Base-by-base conservation (phyloP, 2,113 vertebrate genomes). In the Sciurus niger region DNA sequence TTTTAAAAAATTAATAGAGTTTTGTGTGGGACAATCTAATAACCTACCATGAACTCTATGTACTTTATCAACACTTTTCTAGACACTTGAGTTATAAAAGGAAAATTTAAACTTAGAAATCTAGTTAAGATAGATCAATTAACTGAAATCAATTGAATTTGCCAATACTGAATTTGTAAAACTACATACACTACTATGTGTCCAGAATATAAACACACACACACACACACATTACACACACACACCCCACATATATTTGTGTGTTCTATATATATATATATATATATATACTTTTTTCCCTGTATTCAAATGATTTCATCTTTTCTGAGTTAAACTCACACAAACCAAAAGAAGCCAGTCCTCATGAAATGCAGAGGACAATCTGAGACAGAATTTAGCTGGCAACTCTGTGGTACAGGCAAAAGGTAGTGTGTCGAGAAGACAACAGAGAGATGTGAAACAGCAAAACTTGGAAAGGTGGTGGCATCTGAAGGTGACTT, bases 21-120 rank as follows among this genome's bases (percentile, higher is more conserved):
- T 6, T 58, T 91, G 32, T 3, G 1, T 51, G 34, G 4, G 3
- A 25, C 6, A 37, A 78, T 63, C 18, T 70, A 18, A 90, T 13
- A 90, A 74, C 24, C 7, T n/a, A 68, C 48, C 65, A 46, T 77
- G 32, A 76, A 73, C 30, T 82, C 34, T 80, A 16, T 51, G 53
- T 46, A 85, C 68, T 80, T 74, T 55, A 85, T 46, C 43, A 89
- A 63, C 67, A 46, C 7, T 58, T 85, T 72, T 77, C 11, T 4
- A 55, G 22, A 58, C 20, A 70, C 43, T 63, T 40, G 48, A 82
- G 74, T 65, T 93, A 2, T 72, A 65, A 94, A 74, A 94, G 89
- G 43, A 89, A 94, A 92, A 80, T 74, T 34, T 78, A 76, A 96
- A 86, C 63, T 85, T 70, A 73, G 12, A 65, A 86, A 30, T 6